Evolutionary conservation across 2,888 invertebrate species (phyloP).

Genomic region (Agriopis aurantiaria): DNA sequence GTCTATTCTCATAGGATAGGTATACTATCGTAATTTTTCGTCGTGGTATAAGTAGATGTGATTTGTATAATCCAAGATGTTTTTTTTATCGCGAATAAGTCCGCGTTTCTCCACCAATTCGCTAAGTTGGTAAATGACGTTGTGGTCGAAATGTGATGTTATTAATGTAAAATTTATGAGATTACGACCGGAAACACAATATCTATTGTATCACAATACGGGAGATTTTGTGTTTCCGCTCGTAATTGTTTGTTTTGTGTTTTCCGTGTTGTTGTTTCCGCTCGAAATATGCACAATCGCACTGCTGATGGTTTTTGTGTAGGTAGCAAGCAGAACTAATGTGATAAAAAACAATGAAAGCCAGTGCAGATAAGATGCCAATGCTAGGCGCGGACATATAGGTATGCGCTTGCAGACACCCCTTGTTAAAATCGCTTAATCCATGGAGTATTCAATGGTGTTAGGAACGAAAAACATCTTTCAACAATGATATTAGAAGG

Average conservation of each 20-base stretch:
- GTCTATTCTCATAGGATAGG: neutral
- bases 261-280: neutral
- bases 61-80: neutral
- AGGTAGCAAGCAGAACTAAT: neutral
- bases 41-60: neutral
- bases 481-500: neutral
- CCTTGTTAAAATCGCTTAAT: constrained; percentile 9
- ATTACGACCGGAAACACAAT: too few relatives aligned
- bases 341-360: constrained; percentile 18
- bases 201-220: neutral
- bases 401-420: neutral
- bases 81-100: too few relatives aligned
- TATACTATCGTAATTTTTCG: neutral
- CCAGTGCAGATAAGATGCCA: constrained; percentile 4
- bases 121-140: too few relatives aligned
- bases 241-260: neutral
- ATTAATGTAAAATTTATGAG: too few relatives aligned
- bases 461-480: neutral
- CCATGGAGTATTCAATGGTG: constrained; percentile 18
- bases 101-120: too few relatives aligned
- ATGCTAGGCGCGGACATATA: neutral
- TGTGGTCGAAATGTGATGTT: too few relatives aligned
- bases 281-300: neutral
- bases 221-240: neutral
- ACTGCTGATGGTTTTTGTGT: neutral